These are phyloP conservation scores for Poecilia velifera DNA, from an alignment of 2,797 vertebrate species.

Conservation along the genomic window DNA sequence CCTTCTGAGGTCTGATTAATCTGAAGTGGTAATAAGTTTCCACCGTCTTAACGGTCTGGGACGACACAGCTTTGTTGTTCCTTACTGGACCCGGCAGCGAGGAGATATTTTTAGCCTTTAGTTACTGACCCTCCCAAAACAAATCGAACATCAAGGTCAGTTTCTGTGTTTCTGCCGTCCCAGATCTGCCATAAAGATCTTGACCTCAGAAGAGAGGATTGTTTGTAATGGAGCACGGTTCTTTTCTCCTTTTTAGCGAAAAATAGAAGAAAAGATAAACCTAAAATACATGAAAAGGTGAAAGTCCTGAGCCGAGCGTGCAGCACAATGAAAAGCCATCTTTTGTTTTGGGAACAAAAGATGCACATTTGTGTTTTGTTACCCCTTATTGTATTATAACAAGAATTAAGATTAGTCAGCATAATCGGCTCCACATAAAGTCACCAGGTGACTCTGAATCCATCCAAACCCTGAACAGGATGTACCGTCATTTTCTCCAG, in stretches of 20 bases:
- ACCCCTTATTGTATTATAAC: neutral
- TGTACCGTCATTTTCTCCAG: neutral
- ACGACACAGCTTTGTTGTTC: neutral
- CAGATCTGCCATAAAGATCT: slow-evolving; percentile 2
- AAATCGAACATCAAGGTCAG: neutral
- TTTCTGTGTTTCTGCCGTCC: neutral
- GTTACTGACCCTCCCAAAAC: slow-evolving; percentile 3
- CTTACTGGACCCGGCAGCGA: neutral
- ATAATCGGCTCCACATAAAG: neutral
- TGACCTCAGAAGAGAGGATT: neutral
- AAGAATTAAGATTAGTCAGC: neutral
- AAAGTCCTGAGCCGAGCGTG: neutral
- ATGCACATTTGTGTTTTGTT: neutral
- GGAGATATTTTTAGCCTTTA: slow-evolving; percentile 12
- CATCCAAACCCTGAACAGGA: neutral
- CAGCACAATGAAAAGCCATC: neutral
- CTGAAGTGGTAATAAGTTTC: neutral
- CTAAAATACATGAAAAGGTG: neutral
- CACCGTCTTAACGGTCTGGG: neutral
- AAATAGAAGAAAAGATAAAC: neutral
- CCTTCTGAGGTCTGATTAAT: neutral
- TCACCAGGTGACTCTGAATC: too few species aligned
- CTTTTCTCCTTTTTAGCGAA: neutral
- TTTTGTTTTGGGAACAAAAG: too few species aligned
- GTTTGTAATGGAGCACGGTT: neutral